These are phyloP conservation scores for Myocastor coypus DNA, from an alignment of 2,113 vertebrate genomes.

Conservation along the genomic window DNA sequence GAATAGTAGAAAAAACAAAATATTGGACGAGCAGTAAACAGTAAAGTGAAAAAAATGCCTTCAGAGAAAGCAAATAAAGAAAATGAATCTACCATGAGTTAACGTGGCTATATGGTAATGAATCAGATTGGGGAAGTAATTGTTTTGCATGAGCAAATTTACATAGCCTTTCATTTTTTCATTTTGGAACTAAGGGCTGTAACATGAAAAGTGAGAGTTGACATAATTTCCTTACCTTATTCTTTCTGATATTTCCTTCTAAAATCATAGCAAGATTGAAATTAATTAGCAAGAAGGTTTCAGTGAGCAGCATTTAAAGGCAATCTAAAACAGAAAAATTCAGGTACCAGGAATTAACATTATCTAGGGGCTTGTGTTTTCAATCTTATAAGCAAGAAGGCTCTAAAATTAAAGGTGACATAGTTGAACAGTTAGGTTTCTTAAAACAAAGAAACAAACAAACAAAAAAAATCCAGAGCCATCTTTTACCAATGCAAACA, in stretches of 20 bases:
- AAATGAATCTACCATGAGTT: constrained; percentile 70
- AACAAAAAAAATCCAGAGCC: neutral
- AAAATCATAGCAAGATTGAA: constrained; percentile 51
- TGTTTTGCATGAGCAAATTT: constrained; percentile 68
- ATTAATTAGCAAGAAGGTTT: constrained; percentile 45
- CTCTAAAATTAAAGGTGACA: constrained; percentile 49
- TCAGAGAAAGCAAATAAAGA: constrained; percentile 82
- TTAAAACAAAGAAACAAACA: constrained; percentile 57
- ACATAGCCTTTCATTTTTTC: constrained; percentile 59
- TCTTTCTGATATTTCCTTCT: constrained; percentile 66
- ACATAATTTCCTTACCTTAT: constrained; percentile 64
- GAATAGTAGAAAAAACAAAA: constrained; percentile 90
- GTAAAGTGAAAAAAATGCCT: constrained; percentile 80
- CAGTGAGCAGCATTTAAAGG: constrained; percentile 34
- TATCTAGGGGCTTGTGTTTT: neutral
- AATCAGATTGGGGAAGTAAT: constrained; percentile 66
- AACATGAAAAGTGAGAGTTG: constrained; percentile 17
- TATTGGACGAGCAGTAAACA: constrained; percentile 89
- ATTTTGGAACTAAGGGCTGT: constrained; percentile 62
- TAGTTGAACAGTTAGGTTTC: constrained; percentile 40
- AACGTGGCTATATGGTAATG: constrained; percentile 60
- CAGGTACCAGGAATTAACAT: neutral
- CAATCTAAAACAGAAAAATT: constrained; percentile 59
- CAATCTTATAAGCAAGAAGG: neutral
- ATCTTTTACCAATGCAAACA: constrained; percentile 11